These are phyloP conservation scores for Euzetes globulus DNA, from an alignment of 2,888 invertebrate genomes.

Conservation along the genomic window DNA sequence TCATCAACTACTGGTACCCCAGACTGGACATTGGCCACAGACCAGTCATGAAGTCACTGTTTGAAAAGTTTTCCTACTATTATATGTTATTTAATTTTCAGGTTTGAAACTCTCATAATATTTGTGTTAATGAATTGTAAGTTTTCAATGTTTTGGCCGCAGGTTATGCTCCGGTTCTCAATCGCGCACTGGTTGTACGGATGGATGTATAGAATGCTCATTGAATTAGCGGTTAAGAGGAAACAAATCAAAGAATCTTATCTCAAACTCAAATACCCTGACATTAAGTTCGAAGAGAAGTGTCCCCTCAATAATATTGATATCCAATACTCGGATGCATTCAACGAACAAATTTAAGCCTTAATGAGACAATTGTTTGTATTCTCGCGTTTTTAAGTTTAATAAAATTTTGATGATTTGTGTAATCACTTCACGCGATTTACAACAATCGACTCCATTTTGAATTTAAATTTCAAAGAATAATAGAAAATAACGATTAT, in stretches of 20 bases:
- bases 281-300: neutral
- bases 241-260: neutral
- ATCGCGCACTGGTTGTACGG: constrained; percentile 4
- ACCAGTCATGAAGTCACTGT: neutral
- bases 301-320: constrained; percentile 7
- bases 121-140: neutral
- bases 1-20: neutral
- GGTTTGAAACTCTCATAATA: neutral
- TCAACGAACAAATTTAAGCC: neutral
- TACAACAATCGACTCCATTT: no score
- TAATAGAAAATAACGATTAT: no score
- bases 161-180: constrained; percentile 4
- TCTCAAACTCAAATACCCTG: neutral
- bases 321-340: constrained; percentile 3
- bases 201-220: neutral
- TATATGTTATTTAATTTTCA: constrained; percentile 1
- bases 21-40: neutral
- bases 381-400: neutral
- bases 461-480: neutral
- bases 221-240: neutral
- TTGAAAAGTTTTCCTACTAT: neutral
- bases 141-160: neutral
- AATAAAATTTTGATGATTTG: no score
- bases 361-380: neutral
- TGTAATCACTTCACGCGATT: no score